Evolutionary conservation across 1,140 invertebrate species (phyloP).

Genomic region (Bombus pascuorum): DNA sequence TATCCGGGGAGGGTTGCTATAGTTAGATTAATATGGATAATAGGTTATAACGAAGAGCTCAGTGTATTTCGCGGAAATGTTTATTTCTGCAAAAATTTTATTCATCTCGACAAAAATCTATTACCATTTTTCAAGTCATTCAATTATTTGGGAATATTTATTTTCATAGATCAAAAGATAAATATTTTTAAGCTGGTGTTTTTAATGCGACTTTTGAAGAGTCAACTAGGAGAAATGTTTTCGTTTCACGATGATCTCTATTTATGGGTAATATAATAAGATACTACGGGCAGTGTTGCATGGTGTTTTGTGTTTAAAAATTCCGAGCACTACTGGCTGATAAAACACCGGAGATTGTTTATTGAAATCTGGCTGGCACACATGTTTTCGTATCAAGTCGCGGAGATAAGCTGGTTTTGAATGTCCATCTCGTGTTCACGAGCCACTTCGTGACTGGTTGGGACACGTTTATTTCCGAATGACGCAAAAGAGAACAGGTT

Average conservation of each 20-base stretch:
- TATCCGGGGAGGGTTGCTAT: conserved; percentile 38
- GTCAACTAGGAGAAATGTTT: neutral
- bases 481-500: conserved; percentile 57
- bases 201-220: neutral
- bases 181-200: neutral
- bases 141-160: too few relatives aligned
- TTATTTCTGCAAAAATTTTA: neutral
- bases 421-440: conserved; percentile 66
- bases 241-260: neutral
- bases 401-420: conserved; percentile 71
- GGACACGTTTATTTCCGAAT: conserved; percentile 27
- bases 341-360: conserved; percentile 67
- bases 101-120: too few relatives aligned
- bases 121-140: too few relatives aligned
- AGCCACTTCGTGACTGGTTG: neutral
- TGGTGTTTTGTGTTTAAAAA: conserved; percentile 66
- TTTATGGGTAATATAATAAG: conserved; percentile 28
- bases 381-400: conserved; percentile 68
- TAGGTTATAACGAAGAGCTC: neutral
- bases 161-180: too few relatives aligned
- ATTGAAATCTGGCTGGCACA: conserved; percentile 67
- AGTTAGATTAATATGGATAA: conserved; percentile 38
- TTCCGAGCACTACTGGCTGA: conserved; percentile 54
- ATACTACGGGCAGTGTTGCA: neutral
- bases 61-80: conserved; percentile 39